Base-by-base conservation (phyloP, 2,113 vertebrate genomes). In the Vombatus ursinus region DNA sequence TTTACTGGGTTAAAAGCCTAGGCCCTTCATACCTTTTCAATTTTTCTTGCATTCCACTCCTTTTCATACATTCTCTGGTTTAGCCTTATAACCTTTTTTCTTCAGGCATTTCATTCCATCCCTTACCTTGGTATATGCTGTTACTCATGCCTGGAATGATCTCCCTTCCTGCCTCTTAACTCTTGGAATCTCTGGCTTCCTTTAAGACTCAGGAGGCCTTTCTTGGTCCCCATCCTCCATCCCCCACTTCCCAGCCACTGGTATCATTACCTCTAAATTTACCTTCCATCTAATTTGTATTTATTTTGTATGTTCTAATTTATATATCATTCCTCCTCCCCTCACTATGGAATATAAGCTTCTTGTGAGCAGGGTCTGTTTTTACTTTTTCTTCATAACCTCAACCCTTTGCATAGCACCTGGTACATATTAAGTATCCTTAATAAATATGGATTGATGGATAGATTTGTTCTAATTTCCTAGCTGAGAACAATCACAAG, bases 391-490 rank as follows among this genome's bases (percentile, higher is more conserved):
- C 68, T 84, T 68, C 14, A 28, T 68, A 68, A 37, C 11, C 28
- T 37, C 12, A 12, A 68, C 11, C 6, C 2, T 44, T 23, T 44
- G n/a, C 61, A 68, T 68, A 68, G 61, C 37, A 6, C 68, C 19
- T 44, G n/a, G 68, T 19, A 84, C 8, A 84, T 84, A n/a, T 84
- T 84, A 44, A 84, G 16, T 84, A 84, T 37, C n/a, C 16, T 84
- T 22, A 61, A 61, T 61, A 31, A 61, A 61, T 61, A 28, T 84
- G 7, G n/a, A 44, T 84, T 44, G 68, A 84, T 84, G 68, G 37
- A 8, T 44, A 84, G 26, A 61, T 84, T 31, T 52, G 89, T 94
- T 90, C 52, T 61, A 44, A 91, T 92, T 96, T 96, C 91, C 57
- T 53, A 61, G 44, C 53, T 68, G 68, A 10, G 93, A 92, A 94